Conservation (phyloP, 2,888 invertebrate genomes). For the Aproaerema taeniolella region DNA sequence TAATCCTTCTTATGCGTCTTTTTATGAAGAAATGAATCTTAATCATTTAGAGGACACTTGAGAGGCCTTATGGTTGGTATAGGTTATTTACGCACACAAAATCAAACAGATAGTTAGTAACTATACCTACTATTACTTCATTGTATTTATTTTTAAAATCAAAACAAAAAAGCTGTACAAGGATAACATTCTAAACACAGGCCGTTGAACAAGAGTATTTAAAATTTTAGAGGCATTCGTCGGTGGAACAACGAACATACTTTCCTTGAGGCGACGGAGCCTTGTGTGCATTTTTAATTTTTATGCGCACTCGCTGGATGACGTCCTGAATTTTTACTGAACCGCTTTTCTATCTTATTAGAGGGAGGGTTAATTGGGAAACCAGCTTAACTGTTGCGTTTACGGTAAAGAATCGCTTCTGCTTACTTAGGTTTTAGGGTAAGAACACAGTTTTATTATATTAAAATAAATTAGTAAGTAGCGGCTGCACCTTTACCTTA, state of each 20-base stretch:
- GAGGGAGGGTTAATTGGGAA: conserved; percentile 47
- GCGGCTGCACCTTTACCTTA: no score
- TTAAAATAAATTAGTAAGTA: no score
- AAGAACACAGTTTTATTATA: no score
- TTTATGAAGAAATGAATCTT: no score
- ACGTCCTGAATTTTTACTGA: conserved; percentile 71
- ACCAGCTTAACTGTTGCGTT: conserved; percentile 32
- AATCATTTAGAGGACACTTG: no score
- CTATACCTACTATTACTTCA: no score
- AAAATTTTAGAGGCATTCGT: conserved; percentile 46
- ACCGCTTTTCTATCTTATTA: conserved; percentile 62
- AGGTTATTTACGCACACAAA: no score
- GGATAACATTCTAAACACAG: conserved; percentile 2
- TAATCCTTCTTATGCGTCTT: no score
- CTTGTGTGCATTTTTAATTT: conserved; percentile 72
- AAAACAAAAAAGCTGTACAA: background rate
- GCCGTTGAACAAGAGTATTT: conserved; percentile 30
- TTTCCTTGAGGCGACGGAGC: conserved; percentile 61
- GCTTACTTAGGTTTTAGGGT: no score
- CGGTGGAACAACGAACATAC: conserved; percentile 49
- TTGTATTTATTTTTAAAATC: no score
- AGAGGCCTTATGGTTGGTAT: no score
- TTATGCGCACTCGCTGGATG: conserved; percentile 59
- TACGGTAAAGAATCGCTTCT: conserved; percentile 11
- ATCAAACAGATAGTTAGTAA: no score